Base-by-base conservation (phyloP, 2,113 vertebrate genomes). In the Podocnemis expansa region DNA sequence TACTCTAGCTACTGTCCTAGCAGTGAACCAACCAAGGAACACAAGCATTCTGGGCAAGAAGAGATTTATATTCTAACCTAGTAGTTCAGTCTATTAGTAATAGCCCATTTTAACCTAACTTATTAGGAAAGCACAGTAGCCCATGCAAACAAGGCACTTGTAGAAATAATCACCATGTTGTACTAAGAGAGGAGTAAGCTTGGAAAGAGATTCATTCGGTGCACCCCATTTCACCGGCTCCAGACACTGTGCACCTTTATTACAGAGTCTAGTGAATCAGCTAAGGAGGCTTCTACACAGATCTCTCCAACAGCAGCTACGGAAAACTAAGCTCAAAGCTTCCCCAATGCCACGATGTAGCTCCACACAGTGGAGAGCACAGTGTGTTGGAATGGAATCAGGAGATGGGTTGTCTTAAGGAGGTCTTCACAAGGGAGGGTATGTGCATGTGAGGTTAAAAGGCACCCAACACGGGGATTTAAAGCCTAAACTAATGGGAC, bases 101-200 rank as follows among this genome's bases (percentile, higher is more conserved):
- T 78, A 94, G 90, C 75, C 47, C 63, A 85, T 75, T 92, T 91
- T 84, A 91, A 54, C 95, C 82, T 60, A 93, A 70, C 82, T 47
- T 82, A 88, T 94, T 87, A 93, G 78, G 73, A 94, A 92, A 94
- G 78, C 85, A 93, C 81, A 85, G 51, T 38, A 94, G 82, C 81
- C 93, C 90, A 90, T 75, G 87, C 76, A 97, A 94, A 10, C 93
- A 97, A 88, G 25, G 24, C 78, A 92, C 51, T 58, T 90, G 78
- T 89, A 93, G 67, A 96, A 95, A 89, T 52, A 95, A 96, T 80
- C 63, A 84, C 55, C 52, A 90, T 83, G 58, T 95, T 91, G 94
- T 24, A 83, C 1, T 2, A 91, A 88, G 73, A 94, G 29, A 93
- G 78, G 76, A 84, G 92, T 91, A 54, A 78, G 38, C 51, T 76